Conservation (phyloP, 1,140 invertebrate species). For the Sitodiplosis mosellana region DNA sequence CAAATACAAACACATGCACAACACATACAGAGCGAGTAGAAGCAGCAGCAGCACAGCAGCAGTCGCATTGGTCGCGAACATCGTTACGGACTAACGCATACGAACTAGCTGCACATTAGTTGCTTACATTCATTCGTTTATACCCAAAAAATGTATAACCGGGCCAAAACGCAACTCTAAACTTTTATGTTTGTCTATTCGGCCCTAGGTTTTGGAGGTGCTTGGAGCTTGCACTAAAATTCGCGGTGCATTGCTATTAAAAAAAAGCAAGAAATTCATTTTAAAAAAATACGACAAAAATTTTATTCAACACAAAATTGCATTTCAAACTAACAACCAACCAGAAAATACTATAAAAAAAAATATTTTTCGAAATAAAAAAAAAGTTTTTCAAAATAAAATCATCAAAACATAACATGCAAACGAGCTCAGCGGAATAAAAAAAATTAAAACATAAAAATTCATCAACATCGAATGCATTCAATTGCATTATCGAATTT, state of each 20-base stretch:
- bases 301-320: neutral
- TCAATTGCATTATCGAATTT: too few relatives aligned
- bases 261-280: neutral
- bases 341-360: neutral
- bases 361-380: neutral
- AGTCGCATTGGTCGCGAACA: too few relatives aligned
- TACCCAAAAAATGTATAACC: neutral
- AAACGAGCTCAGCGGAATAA: too few relatives aligned
- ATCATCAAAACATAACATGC: too few relatives aligned
- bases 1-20: too few relatives aligned
- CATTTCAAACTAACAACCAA: neutral
- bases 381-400: neutral
- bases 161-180: conserved; percentile 19
- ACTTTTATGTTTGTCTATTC: conserved; percentile 23
- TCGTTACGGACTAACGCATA: too few relatives aligned
- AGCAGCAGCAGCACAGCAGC: too few relatives aligned
- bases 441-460: too few relatives aligned
- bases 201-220: conserved; percentile 25
- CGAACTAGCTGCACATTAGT: too few relatives aligned
- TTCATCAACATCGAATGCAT: too few relatives aligned
- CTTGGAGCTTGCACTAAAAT: conserved; percentile 16
- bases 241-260: neutral
- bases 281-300: neutral
- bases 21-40: too few relatives aligned
- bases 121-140: too few relatives aligned